These are phyloP conservation scores for Ispidina lecontei DNA, from an alignment of 2,797 vertebrate genomes.

Conservation along the genomic window DNA sequence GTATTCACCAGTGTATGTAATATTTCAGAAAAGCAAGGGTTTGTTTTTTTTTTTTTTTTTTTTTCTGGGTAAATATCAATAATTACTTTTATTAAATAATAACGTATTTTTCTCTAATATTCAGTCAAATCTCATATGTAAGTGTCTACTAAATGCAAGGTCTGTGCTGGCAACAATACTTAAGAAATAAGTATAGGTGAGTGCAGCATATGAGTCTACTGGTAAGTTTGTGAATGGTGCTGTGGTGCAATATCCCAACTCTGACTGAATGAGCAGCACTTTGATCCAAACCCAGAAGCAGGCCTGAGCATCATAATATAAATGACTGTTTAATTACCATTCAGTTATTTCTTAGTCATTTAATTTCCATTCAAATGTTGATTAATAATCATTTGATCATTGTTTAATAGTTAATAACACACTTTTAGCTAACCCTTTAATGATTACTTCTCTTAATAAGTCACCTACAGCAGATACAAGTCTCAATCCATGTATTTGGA, in stretches of 20 bases:
- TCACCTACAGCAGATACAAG: not conserved
- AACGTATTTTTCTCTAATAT: not conserved
- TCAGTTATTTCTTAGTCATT: not conserved
- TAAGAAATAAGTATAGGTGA: not conserved
- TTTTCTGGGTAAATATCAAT: not conserved
- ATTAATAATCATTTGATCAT: not conserved
- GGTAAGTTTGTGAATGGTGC: not conserved
- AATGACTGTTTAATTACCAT: not conserved
- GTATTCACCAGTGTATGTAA: not conserved
- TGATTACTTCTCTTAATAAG: not conserved
- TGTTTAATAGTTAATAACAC: not conserved
- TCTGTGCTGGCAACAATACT: not conserved
- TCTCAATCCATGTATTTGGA: not conserved
- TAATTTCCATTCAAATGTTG: not conserved
- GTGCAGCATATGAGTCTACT: accelerated
- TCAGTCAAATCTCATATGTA: not conserved
- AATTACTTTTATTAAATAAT: not conserved
- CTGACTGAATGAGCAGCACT: accelerated
- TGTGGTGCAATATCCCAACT: not conserved
- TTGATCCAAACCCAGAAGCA: not conserved
- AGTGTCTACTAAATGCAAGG: not conserved
- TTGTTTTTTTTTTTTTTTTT: too few species aligned
- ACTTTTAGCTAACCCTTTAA: not conserved
- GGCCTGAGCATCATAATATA: not conserved
- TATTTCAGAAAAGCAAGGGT: not conserved